phyloP scores from a whole-genome alignment of 2,888 invertebrate species.

The Perizoma flavofasciatum region DNA sequence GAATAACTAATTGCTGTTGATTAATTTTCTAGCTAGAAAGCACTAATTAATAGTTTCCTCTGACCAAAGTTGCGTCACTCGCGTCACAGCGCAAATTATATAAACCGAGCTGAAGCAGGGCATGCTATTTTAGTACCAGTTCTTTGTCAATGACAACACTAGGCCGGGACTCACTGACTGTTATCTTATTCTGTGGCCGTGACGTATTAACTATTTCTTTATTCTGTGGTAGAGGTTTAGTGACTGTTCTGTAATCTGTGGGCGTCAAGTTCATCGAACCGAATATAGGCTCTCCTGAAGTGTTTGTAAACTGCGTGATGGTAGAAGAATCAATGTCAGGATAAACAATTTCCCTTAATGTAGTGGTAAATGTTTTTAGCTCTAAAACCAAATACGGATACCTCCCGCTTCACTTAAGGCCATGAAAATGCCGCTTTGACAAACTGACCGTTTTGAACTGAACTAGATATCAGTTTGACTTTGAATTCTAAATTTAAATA shows the following conservation, averaged over 20 bases:
- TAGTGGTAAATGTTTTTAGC: too few species aligned
- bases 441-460: too few species aligned
- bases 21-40: background rate
- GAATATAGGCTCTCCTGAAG: conserved; percentile 14
- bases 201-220: background rate
- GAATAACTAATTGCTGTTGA: too few species aligned
- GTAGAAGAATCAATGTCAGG: conserved; percentile 14
- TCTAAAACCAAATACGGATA: too few species aligned
- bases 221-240: background rate
- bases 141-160: conserved; percentile 39
- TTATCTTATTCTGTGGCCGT: background rate
- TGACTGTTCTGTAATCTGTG: conserved; percentile 9
- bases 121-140: conserved; percentile 31
- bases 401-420: too few species aligned
- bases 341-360: too few species aligned
- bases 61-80: background rate
- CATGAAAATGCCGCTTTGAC: too few species aligned
- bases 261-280: conserved; percentile 18
- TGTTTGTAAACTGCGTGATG: conserved; percentile 20
- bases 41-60: conserved; percentile 5
- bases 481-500: too few species aligned
- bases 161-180: conserved; percentile 17
- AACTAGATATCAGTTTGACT: too few species aligned
- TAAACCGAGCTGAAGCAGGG: conserved; percentile 20
- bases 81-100: conserved; percentile 9